Conservation (phyloP, 2,888 invertebrate genomes). For the Thereva unica region DNA sequence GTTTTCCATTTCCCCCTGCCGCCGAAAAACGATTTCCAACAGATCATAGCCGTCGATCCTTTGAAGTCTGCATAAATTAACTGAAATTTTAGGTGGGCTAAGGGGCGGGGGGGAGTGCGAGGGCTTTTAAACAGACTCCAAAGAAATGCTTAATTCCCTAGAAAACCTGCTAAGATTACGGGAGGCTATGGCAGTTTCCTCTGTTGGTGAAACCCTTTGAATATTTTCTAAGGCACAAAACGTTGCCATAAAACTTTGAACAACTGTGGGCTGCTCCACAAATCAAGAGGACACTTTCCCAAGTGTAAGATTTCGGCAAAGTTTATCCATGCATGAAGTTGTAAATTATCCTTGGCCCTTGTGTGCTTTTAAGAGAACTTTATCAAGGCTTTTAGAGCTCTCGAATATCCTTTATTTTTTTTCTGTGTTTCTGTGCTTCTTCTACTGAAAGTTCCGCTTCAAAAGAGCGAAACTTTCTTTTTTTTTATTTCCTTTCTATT, state of each 20-base stretch:
- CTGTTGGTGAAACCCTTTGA: constrained; percentile 3
- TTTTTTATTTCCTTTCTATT: background rate
- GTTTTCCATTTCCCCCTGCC: constrained; percentile 1
- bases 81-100: too few relatives aligned
- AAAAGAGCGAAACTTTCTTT: constrained; percentile 27
- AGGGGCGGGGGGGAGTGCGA: too few relatives aligned
- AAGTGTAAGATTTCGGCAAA: constrained; percentile 33
- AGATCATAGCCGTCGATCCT: constrained; percentile 9
- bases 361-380: constrained; percentile 13
- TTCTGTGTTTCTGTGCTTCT: background rate
- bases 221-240: constrained; percentile 11
- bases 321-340: constrained; percentile 35
- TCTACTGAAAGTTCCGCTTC: constrained; percentile 1
- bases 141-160: constrained; percentile 2
- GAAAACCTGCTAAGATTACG: background rate
- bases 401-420: constrained; percentile 1
- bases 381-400: constrained; percentile 19
- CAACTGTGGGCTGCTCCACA: constrained; percentile 18
- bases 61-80: background rate
- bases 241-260: constrained; percentile 22
- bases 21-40: background rate
- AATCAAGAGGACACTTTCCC: constrained; percentile 29
- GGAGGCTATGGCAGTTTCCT: constrained; percentile 3
- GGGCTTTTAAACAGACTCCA: background rate
- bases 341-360: constrained; percentile 26